Evolutionary conservation across 2,797 vertebrate genomes (phyloP), one percentile per base, ranked within the genome.

Genomic region (Rhynchonycteris naso): DNA sequence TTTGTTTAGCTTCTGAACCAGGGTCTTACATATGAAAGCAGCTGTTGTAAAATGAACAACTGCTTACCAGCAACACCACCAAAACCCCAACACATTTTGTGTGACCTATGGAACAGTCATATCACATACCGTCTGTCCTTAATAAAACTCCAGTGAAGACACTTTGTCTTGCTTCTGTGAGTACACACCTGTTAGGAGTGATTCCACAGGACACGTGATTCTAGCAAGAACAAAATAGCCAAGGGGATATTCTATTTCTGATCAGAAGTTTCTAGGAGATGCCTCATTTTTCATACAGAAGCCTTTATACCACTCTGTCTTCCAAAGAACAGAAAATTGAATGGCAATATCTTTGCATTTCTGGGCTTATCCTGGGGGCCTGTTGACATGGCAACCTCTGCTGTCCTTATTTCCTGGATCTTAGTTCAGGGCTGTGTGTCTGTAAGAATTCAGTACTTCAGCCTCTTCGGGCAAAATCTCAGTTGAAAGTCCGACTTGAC

Each of bases 1-100:
- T 95, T 83, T 69, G 63, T 58, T 26, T 30, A 61, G 43, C 30
- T 56, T 83, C 43, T 86, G 91, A 80, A 74, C 50, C 87, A 94
- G 76, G 35, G 94, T 56, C 69, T 66, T 56, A 50, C 12, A 61
- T 30, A 47, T 59, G 24, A 66, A 76, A 92, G 72, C 28, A 63
- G 54, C 56, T 95, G 71, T 56, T 82, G 52, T 85, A 72, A 79
- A 92, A 58, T 21, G 68, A 81, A 54, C 19, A 66, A 38, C 66
- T 76, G 28, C 47, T 71, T 90, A n/a, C 54, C 58, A 74, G 58
- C 63, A n/a, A 54, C 12, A 22, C 30, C 47, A 63, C 47, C 74
- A 61, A 78, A 90, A 30, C 63, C 66, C 50, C 63, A 76, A 58
- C 24, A 33, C 35, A 50, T n/a, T 92, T 76, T 0, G 1, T 35